Conservation (phyloP, 2,113 vertebrate genomes). For the Megaleporinus macrocephalus region DNA sequence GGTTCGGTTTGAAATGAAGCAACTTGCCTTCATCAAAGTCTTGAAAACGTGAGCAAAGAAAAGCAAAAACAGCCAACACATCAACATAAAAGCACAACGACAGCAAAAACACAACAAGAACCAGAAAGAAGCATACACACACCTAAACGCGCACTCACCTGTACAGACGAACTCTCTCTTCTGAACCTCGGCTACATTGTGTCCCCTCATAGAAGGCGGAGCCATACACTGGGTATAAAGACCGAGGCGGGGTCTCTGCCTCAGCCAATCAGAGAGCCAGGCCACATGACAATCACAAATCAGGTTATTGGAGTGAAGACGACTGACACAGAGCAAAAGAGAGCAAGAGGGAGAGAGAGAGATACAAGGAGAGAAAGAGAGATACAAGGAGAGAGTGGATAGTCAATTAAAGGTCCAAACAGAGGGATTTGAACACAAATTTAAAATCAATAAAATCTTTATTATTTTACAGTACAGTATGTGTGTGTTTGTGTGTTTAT, state of each 20-base stretch:
- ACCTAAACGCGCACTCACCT: conserved; percentile 85
- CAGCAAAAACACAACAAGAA: conserved; percentile 3
- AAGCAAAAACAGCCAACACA: conserved; percentile 65
- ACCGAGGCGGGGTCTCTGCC: conserved; percentile 93
- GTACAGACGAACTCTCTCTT: conserved; percentile 95
- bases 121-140: conserved; percentile 3
- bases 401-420: too few relatives aligned
- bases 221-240: conserved; percentile 97
- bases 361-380: background rate
- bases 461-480: too few relatives aligned
- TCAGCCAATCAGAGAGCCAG: conserved; percentile 97
- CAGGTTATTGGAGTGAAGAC: conserved; percentile 98
- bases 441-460: too few relatives aligned
- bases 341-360: background rate
- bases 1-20: conserved; percentile 30
- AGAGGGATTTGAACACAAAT: too few relatives aligned
- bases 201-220: conserved; percentile 89
- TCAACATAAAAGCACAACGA: conserved; percentile 17
- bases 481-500: too few relatives aligned
- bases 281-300: conserved; percentile 96
- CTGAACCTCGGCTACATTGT: conserved; percentile 97
- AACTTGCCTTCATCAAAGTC: conserved; percentile 95
- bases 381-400: background rate
- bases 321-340: conserved; percentile 72
- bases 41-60: conserved; percentile 78